A percentile compares a stretch with the other conserved stretches of the same genome.
These are phyloP conservation scores for Lydus trimaculatus DNA, from an alignment of 2,888 invertebrate species.

Conservation along the genomic window DNA sequence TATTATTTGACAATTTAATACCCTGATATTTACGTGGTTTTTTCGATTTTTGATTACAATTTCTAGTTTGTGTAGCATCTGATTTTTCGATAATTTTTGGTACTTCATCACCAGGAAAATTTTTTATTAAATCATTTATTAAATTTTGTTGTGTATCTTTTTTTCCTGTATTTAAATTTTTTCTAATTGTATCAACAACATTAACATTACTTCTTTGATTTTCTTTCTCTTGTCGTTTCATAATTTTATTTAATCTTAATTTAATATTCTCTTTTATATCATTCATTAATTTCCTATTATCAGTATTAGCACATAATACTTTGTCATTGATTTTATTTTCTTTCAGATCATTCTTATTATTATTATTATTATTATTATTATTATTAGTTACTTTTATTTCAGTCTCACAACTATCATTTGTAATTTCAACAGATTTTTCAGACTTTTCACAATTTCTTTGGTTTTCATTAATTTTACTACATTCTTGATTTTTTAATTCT, in stretches of 20 bases:
- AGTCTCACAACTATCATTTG: not conserved
- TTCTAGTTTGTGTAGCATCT: not conserved
- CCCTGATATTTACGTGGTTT: not conserved
- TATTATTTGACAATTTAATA: not conserved
- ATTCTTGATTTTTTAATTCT: not conserved
- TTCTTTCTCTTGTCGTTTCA: not conserved
- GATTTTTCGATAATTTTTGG: slow-evolving; percentile 33
- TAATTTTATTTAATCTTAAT: not conserved
- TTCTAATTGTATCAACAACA: slow-evolving; percentile 17
- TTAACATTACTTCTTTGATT: slow-evolving; percentile 13
- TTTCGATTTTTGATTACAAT: not conserved
- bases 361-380: too few relatives aligned
- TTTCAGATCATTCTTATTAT: not conserved
- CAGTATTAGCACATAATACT: not conserved
- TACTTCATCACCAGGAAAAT: slow-evolving; percentile 32
- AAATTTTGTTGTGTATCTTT: not conserved
- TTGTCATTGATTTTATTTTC: not conserved
- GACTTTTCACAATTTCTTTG: slow-evolving; percentile 14
- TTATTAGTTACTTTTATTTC: not conserved
- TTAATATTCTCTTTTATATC: not conserved
- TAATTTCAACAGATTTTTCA: not conserved
- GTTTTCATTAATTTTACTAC: not conserved
- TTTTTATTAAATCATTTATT: slow-evolving; percentile 10
- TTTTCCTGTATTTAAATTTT: not conserved
- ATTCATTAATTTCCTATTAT: not conserved